Percentiles rank a stretch among this genome's conserved stretches.
Conservation (phyloP, 2,888 invertebrate genomes). For the Dryobota labecula region DNA sequence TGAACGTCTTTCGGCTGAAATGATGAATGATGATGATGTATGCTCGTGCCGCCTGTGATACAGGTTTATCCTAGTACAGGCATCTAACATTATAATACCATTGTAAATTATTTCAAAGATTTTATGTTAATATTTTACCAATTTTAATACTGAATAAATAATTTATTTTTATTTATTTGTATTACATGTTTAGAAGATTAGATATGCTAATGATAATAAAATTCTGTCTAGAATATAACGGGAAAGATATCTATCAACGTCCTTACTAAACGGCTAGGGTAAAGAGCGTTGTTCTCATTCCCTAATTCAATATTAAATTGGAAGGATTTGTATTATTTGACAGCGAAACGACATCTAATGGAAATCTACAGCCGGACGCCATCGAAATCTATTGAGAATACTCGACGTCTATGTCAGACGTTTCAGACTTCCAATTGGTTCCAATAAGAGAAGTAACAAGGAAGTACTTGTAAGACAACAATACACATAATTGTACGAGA, state of each 20-base stretch:
- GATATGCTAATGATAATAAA: not conserved
- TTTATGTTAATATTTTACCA: too few relatives aligned
- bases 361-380: constrained; percentile 40
- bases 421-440: constrained; percentile 50
- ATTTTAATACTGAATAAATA: too few relatives aligned
- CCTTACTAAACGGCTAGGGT: not conserved
- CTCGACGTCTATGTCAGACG: constrained; percentile 40
- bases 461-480: constrained; percentile 53
- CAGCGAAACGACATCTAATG: constrained; percentile 48
- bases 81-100: too few relatives aligned
- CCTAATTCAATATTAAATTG: constrained; percentile 18
- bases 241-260: not conserved
- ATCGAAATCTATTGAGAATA: constrained; percentile 53
- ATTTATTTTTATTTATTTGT: too few relatives aligned
- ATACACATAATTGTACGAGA: constrained; percentile 46
- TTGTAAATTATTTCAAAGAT: too few relatives aligned
- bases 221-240: not conserved
- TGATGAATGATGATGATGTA: too few relatives aligned
- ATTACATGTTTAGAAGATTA: too few relatives aligned
- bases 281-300: not conserved
- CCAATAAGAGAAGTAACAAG: constrained; percentile 46
- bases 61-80: too few relatives aligned
- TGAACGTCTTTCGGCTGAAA: too few relatives aligned
- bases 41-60: too few relatives aligned
- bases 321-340: constrained; percentile 44